These are phyloP conservation scores for Euplagia quadripunctaria DNA, from an alignment of 2,888 invertebrate genomes.

Conservation along the genomic window DNA sequence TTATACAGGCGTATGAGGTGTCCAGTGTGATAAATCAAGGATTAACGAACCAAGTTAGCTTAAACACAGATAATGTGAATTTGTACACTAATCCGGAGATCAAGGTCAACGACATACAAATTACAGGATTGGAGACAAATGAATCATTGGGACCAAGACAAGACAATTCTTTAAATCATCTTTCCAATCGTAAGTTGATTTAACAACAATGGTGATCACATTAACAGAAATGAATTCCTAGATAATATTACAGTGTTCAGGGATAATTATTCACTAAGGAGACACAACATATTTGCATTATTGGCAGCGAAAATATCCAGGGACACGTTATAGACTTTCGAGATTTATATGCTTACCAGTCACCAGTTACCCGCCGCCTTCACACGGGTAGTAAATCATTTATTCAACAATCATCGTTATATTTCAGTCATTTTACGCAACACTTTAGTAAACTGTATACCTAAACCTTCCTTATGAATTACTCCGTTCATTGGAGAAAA, in stretches of 20 bases:
- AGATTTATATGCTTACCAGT: background rate
- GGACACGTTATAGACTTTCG: background rate
- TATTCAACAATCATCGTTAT: no score
- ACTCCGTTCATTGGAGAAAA: no score
- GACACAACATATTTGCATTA: background rate
- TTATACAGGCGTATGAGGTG: slow-evolving; percentile 19
- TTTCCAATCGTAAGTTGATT: slow-evolving; percentile 74
- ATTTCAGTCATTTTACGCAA: no score
- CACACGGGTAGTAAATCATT: no score
- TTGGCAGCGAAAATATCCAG: background rate
- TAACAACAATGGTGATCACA: background rate
- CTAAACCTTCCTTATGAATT: no score
- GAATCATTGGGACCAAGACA: slow-evolving; percentile 24
- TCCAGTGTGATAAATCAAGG: slow-evolving; percentile 24
- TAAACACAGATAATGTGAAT: slow-evolving; percentile 11
- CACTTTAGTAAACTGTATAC: no score
- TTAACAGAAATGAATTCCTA: background rate
- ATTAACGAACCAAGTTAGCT: slow-evolving; percentile 11
- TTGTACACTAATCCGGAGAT: slow-evolving; percentile 4
- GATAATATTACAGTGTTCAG: background rate
- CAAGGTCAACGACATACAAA: slow-evolving; percentile 27
- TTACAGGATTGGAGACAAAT: slow-evolving; percentile 27
- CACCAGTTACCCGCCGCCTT: no score
- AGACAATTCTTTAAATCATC: slow-evolving; percentile 63
- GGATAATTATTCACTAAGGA: background rate